Evolutionary conservation across 2,888 invertebrate genomes (phyloP).

Genomic region (Lasius platythorax): DNA sequence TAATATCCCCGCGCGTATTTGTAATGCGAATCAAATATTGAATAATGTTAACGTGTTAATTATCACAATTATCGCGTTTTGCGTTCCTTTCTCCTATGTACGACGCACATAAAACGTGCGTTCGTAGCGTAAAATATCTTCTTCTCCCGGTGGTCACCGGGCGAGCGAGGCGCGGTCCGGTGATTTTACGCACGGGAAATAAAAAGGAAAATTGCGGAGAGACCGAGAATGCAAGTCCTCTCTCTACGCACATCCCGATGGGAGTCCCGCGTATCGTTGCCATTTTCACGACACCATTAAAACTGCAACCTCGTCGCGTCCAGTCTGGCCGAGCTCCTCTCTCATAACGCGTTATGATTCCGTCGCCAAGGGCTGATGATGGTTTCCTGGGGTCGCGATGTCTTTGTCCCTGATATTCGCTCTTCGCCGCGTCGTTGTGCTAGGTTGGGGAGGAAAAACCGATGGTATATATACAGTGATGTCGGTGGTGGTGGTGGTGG

Average conservation of each 20-base stretch:
- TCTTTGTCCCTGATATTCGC: conserved; percentile 79
- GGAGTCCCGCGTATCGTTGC: conserved; percentile 64
- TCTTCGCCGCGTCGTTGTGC: conserved; percentile 40
- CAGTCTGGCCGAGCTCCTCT: conserved; percentile 65
- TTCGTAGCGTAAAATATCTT: conserved; percentile 8
- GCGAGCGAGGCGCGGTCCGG: conserved; percentile 51
- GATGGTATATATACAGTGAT: conserved; percentile 26
- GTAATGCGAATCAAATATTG: conserved; percentile 41
- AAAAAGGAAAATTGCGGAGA: conserved; percentile 57
- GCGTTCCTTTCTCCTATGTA: neutral
- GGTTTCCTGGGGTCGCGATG: conserved; percentile 78
- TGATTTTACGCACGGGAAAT: conserved; percentile 61
- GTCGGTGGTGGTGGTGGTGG: conserved; percentile 58
- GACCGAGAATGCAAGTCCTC: conserved; percentile 45
- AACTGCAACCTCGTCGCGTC: conserved; percentile 77
- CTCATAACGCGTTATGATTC: conserved; percentile 80
- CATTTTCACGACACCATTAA: conserved; percentile 81
- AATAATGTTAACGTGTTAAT: conserved; percentile 29
- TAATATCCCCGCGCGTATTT: conserved; percentile 21
- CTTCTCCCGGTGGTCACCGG: neutral
- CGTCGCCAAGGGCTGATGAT: conserved; percentile 76
- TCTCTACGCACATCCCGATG: conserved; percentile 17
- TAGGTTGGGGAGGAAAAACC: conserved; percentile 42
- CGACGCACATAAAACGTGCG: neutral
- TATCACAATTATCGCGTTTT: conserved; percentile 21